Conservation (phyloP, 2,113 vertebrate species). For the Martes martes region DNA sequence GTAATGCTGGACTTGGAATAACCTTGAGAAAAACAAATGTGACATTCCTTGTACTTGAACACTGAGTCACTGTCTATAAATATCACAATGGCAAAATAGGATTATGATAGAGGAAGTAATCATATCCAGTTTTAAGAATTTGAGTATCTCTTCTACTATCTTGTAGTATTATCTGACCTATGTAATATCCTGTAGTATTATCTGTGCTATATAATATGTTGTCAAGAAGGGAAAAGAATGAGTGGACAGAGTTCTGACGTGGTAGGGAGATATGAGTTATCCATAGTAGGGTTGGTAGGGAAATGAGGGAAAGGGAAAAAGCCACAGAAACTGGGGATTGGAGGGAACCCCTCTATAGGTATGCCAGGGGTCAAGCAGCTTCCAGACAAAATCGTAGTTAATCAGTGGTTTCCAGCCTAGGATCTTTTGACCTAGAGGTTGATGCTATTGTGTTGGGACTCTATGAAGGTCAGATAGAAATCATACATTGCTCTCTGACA, state of each 20-base stretch:
- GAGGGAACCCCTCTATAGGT: background rate
- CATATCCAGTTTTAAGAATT: slow-evolving; percentile 9
- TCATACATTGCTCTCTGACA: background rate
- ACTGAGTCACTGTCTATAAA: background rate
- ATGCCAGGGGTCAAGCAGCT: background rate
- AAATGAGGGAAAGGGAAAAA: background rate
- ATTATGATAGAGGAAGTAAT: background rate
- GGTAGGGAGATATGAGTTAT: background rate
- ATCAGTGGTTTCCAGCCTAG: background rate
- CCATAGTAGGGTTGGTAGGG: background rate
- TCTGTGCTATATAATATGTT: background rate
- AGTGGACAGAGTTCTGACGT: background rate
- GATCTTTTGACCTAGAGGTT: background rate
- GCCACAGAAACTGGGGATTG: background rate
- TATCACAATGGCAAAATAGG: background rate
- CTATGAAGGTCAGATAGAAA: background rate
- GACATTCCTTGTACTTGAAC: background rate
- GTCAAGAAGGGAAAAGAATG: slow-evolving; percentile 4
- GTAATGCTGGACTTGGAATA: background rate
- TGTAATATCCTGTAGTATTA: background rate
- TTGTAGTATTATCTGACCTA: background rate
- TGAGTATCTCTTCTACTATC: background rate
- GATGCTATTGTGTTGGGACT: background rate
- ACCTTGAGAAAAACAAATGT: background rate
- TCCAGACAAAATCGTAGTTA: background rate